These are phyloP conservation scores for Papilio demoleus DNA, from an alignment of 2,888 invertebrate species.

Conservation along the genomic window DNA sequence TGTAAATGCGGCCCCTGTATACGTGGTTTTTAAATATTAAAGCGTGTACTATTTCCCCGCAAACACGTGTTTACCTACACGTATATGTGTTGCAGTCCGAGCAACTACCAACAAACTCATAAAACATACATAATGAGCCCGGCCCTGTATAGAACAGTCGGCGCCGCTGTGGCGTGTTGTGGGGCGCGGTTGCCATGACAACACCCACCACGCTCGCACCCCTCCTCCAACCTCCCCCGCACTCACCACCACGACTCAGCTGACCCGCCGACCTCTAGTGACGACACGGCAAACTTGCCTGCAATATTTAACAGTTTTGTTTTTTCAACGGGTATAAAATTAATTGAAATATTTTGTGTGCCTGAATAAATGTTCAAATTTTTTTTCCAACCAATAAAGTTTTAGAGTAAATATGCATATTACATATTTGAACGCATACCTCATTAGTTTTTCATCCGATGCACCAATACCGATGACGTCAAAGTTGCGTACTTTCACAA, in stretches of 20 bases:
- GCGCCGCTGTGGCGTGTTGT: slow-evolving; percentile 82
- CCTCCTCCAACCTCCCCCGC: slow-evolving; percentile 50
- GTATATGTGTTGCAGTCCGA: slow-evolving; percentile 59
- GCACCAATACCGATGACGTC: background rate
- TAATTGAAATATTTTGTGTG: background rate
- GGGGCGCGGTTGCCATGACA: slow-evolving; percentile 73
- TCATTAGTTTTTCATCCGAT: background rate
- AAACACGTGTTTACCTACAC: slow-evolving; percentile 56
- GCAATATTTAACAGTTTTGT: slow-evolving; percentile 46
- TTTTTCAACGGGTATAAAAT: slow-evolving; percentile 19
- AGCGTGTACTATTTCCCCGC: slow-evolving; percentile 64
- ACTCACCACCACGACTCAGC: slow-evolving; percentile 55
- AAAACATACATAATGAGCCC: slow-evolving; percentile 70
- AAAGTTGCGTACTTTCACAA: background rate
- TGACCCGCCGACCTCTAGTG: slow-evolving; percentile 79
- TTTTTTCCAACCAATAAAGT: background rate
- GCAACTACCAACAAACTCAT: slow-evolving; percentile 70
- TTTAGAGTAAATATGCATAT: background rate
- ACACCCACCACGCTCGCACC: slow-evolving; percentile 57
- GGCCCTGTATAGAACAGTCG: slow-evolving; percentile 57
- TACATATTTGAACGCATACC: background rate
- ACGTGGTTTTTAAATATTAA: slow-evolving; percentile 71
- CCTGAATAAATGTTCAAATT: background rate
- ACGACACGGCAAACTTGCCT: slow-evolving; percentile 69
- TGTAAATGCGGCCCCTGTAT: slow-evolving; percentile 46